Evolutionary conservation across 2,113 vertebrate species (phyloP).

Genomic region (Aleadryas rufinucha): DNA sequence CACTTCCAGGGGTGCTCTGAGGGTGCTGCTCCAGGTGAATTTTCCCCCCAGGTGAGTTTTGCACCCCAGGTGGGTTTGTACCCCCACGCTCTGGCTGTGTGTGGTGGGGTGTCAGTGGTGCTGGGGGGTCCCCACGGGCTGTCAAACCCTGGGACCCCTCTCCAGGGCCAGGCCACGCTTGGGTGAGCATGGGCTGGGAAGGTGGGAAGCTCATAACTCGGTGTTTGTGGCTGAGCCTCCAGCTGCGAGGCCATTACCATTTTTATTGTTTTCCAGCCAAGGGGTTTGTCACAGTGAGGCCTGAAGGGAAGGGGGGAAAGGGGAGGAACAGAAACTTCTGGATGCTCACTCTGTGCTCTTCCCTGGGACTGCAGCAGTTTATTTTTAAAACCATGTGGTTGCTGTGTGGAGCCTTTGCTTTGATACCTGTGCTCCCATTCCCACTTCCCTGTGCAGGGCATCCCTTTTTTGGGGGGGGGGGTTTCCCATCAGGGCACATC

Average conservation of each 20-base stretch:
- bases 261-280: constrained; percentile 70
- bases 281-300: constrained; percentile 59
- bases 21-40: not conserved
- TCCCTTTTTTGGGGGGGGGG: not conserved
- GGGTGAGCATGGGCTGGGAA: not conserved
- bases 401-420: not conserved
- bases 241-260: constrained; percentile 60
- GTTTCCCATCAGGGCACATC: not conserved
- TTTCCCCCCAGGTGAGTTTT: not conserved
- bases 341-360: not conserved
- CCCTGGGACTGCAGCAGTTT: not conserved
- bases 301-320: not conserved
- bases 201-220: constrained; percentile 58
- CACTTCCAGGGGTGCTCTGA: not conserved
- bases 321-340: not conserved
- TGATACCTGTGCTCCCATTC: not conserved
- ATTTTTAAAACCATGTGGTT: rapidly evolving
- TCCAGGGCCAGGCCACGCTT: constrained; percentile 11
- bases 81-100: not conserved
- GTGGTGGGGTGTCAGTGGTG: not conserved
- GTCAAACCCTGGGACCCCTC: not conserved
- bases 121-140: not conserved
- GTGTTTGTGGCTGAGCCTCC: not conserved
- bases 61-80: not conserved
- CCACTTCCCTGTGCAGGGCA: not conserved